A percentile compares a stretch with the other conserved stretches of the same genome.
Conservation (phyloP, 2,797 vertebrate species). For the Notolepis coatsorum region DNA sequence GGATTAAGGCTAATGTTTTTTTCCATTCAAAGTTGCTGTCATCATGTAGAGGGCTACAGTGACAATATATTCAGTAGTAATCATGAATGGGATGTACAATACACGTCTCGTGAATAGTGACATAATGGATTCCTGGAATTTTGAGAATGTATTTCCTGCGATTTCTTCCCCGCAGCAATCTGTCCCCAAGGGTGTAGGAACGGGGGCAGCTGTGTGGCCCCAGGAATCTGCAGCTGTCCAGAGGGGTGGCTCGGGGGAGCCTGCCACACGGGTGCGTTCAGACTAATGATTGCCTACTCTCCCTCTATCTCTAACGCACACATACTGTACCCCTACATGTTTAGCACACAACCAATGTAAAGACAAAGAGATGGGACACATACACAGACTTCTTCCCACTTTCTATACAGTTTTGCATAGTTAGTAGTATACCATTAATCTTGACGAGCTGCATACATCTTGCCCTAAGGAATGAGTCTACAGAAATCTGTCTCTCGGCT, state of each 20-base stretch:
- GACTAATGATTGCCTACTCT: not conserved
- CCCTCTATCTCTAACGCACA: not conserved
- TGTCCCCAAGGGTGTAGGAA: constrained; percentile 89
- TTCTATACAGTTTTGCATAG: not conserved
- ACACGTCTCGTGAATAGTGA: not conserved
- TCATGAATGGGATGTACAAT: constrained; percentile 10
- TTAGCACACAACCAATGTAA: no score
- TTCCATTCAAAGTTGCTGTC: constrained; percentile 6
- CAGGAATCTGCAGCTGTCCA: constrained; percentile 90
- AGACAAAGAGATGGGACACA: no score
- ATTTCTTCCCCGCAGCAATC: constrained; percentile 79
- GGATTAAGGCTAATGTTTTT: not conserved
- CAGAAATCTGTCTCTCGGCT: constrained; percentile 2
- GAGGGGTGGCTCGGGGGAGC: constrained; percentile 89
- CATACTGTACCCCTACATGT: not conserved
- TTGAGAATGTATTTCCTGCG: constrained; percentile 25
- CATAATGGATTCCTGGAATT: constrained; percentile 7
- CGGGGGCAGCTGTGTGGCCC: constrained; percentile 86
- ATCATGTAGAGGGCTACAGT: not conserved
- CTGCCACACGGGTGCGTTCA: constrained; percentile 84
- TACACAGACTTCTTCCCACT: not conserved
- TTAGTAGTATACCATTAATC: not conserved
- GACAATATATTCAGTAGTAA: not conserved
- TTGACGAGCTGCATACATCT: not conserved
- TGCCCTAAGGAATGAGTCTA: not conserved